These are phyloP conservation scores for Puffinus mauretanicus DNA, from an alignment of 2,113 vertebrate species.

Conservation along the genomic window DNA sequence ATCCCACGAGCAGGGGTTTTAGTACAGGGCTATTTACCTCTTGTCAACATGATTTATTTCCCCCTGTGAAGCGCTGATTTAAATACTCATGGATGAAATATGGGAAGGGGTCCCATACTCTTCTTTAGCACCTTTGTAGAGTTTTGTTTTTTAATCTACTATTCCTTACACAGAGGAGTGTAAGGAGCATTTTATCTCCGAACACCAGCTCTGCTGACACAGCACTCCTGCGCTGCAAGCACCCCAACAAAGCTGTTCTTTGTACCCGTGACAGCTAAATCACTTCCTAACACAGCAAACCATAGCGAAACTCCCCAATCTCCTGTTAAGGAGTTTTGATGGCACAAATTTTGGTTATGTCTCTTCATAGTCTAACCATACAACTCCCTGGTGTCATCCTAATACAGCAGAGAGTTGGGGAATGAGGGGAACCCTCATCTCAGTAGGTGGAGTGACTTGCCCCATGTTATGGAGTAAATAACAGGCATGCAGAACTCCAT, in stretches of 20 bases:
- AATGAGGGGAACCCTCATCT: background rate
- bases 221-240: background rate
- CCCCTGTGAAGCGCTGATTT: background rate
- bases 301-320: fast-evolving
- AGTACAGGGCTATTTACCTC: background rate
- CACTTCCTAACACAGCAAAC: background rate
- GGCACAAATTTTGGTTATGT: background rate
- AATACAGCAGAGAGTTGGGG: background rate
- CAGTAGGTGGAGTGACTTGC: background rate
- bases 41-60: background rate
- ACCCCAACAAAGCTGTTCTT: background rate
- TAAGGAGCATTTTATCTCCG: background rate
- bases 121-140: background rate
- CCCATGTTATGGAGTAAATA: background rate
- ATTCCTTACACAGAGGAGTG: background rate
- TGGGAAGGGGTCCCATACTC: background rate
- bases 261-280: background rate
- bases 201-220: background rate
- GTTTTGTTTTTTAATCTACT: background rate
- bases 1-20: background rate
- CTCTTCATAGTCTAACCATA: background rate
- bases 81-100: background rate
- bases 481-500: background rate
- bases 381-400: background rate
- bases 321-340: background rate